A percentile compares a stretch with the other conserved stretches of the same genome.
Conservation (phyloP, 2,113 vertebrate genomes). For the Oncorhynchus mykiss region DNA sequence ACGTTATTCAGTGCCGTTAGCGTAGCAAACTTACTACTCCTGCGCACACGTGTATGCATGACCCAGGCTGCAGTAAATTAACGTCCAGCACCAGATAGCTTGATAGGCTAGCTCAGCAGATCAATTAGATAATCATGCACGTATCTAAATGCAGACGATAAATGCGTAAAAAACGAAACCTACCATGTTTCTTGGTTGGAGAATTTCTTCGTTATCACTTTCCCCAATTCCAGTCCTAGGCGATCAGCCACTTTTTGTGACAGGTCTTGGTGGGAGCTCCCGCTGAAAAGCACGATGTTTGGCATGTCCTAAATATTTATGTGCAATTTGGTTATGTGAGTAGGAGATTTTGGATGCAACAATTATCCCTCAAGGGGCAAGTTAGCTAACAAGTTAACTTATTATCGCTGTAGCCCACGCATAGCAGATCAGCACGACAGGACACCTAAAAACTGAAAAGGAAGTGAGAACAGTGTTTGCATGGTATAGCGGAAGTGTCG, state of each 20-base stretch:
- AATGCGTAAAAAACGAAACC: constrained; percentile 33
- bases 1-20: too few species aligned
- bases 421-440: not conserved
- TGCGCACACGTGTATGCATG: too few species aligned
- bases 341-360: not conserved
- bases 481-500: constrained; percentile 40
- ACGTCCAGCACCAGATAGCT: too few species aligned
- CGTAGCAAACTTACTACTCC: too few species aligned
- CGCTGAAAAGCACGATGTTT: constrained; percentile 81
- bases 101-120: not conserved
- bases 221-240: constrained; percentile 79
- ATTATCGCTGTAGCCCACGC: not conserved
- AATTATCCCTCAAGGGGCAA: constrained; percentile 17
- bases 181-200: constrained; percentile 90
- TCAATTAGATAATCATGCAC: not conserved
- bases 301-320: constrained; percentile 59
- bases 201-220: constrained; percentile 93
- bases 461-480: constrained; percentile 25
- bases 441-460: constrained; percentile 20
- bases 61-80: too few species aligned
- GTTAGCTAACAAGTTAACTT: not conserved
- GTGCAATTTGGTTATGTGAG: not conserved
- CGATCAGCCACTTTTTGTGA: constrained; percentile 79
- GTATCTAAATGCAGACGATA: not conserved
- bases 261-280: constrained; percentile 79